phyloP scores from a whole-genome alignment of 2,797 vertebrate genomes.

The Gastrophryne carolinensis region DNA sequence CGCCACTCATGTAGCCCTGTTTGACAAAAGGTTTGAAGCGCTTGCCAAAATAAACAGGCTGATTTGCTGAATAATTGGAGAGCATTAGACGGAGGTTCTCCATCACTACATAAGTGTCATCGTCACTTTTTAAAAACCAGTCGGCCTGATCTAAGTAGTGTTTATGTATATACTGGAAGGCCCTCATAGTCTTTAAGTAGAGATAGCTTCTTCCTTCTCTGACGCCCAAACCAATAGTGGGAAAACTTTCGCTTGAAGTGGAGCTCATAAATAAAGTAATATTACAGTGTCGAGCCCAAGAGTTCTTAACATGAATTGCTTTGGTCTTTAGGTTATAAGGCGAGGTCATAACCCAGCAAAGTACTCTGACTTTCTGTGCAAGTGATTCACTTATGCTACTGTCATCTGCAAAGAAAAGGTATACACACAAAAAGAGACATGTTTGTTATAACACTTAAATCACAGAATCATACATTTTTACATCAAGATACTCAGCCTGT shows the following conservation, averaged over 20 bases:
- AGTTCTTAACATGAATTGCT: constrained; percentile 73
- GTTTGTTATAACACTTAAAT: not conserved
- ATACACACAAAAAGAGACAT: not conserved
- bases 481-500: no score
- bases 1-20: constrained; percentile 79
- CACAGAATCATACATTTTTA: no score
- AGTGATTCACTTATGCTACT: constrained; percentile 67
- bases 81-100: constrained; percentile 78
- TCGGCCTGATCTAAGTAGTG: constrained; percentile 68
- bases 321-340: constrained; percentile 72
- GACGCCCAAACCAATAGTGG: constrained; percentile 75
- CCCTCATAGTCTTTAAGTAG: constrained; percentile 80
- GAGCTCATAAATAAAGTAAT: constrained; percentile 83
- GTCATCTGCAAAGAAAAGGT: constrained; percentile 60
- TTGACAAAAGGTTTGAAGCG: constrained; percentile 73
- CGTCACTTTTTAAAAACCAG: constrained; percentile 79
- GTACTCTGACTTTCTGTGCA: constrained; percentile 71
- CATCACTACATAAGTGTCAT: constrained; percentile 72
- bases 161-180: constrained; percentile 77
- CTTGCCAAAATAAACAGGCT: constrained; percentile 75
- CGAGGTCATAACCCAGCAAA: constrained; percentile 85
- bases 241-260: constrained; percentile 65
- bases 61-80: constrained; percentile 64
- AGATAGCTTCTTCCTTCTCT: constrained; percentile 75
- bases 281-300: constrained; percentile 81